A percentile compares a stretch with the other conserved stretches of the same genome.
Conservation (phyloP, 2,113 vertebrate genomes). For the Eurypyga helias region DNA sequence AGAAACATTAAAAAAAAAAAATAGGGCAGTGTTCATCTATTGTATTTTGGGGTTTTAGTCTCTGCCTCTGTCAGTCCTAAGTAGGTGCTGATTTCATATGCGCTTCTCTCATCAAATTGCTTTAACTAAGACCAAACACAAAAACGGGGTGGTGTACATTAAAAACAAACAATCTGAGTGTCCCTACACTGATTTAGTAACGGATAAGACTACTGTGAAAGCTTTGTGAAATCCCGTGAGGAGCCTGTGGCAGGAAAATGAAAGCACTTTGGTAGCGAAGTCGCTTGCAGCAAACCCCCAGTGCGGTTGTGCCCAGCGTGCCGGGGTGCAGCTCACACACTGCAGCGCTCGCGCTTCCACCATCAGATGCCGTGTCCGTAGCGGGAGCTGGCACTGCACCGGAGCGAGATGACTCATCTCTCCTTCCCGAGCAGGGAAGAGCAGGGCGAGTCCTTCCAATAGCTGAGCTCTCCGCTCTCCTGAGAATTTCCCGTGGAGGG, state of each 20-base stretch:
- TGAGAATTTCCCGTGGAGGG: not conserved
- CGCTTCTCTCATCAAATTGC: not conserved
- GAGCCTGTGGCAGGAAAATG: not conserved
- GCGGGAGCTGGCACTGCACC: not conserved
- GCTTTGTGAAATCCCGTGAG: not conserved
- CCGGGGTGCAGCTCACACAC: not conserved
- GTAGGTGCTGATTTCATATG: not conserved
- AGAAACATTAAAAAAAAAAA: not conserved
- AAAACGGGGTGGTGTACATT: not conserved
- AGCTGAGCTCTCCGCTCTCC: not conserved
- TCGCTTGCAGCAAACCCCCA: not conserved
- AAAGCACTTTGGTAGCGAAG: not conserved
- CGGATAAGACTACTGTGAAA: not conserved
- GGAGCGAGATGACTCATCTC: not conserved
- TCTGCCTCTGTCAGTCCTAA: not conserved
- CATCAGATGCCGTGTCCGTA: not conserved
- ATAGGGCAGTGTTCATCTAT: accelerated
- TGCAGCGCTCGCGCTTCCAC: not conserved
- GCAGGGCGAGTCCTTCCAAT: not conserved
- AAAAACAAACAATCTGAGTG: not conserved
- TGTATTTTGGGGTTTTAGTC: not conserved
- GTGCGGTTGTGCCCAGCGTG: accelerated
- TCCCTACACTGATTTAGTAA: not conserved
- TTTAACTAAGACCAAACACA: no score
- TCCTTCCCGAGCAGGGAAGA: not conserved